Conservation (phyloP, 2,797 vertebrate species). For the Gymnoscopelus braueri region DNA sequence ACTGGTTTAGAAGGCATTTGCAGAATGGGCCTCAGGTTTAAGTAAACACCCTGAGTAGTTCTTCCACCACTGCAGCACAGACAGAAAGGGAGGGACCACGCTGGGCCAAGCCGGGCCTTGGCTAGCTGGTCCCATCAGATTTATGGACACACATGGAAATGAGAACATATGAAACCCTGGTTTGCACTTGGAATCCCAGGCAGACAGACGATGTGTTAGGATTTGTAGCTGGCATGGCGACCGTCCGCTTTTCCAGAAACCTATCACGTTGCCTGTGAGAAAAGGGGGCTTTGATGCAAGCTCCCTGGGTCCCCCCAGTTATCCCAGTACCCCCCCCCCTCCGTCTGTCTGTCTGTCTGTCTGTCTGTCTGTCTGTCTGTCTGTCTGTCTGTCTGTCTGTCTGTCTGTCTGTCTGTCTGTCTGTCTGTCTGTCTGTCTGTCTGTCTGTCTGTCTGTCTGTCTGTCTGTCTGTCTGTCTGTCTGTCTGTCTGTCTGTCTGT, state of each 20-base stretch:
- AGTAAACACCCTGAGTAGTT: too few species aligned
- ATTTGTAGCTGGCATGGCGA: conserved; percentile 62
- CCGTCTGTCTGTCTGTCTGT: conserved; percentile 10
- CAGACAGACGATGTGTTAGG: conserved; percentile 65
- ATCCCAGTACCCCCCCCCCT: conserved; percentile 9
- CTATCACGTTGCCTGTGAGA: conserved; percentile 47
- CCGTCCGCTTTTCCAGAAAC: conserved; percentile 55
- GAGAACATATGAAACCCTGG: conserved; percentile 71
- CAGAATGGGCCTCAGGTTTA: too few species aligned
- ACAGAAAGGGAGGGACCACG: conserved; percentile 52
- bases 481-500: too few species aligned
- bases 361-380: too few species aligned
- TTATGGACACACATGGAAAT: conserved; percentile 72
- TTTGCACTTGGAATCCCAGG: conserved; percentile 62
- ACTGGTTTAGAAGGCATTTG: too few species aligned
- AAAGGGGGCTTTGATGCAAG: conserved; percentile 62
- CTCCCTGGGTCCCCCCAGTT: conserved; percentile 20
- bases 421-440: too few species aligned
- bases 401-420: too few species aligned
- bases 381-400: too few species aligned
- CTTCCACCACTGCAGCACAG: neutral
- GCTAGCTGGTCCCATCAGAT: conserved; percentile 59
- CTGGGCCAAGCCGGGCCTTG: conserved; percentile 64
- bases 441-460: too few species aligned
- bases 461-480: too few species aligned